Conservation (phyloP, 2,888 invertebrate genomes). For the Leptogaster cylindrica region DNA sequence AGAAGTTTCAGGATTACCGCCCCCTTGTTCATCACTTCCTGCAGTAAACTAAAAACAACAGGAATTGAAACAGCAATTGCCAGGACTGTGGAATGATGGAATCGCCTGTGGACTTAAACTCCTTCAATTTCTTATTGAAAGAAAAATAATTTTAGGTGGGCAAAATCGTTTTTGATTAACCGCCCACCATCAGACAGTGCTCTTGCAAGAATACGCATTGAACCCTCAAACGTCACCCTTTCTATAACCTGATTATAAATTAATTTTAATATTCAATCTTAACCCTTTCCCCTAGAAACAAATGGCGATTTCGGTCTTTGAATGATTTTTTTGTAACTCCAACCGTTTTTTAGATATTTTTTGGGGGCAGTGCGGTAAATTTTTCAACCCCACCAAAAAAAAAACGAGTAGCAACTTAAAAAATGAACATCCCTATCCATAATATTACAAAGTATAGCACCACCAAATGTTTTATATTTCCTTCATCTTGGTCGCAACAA, state of each 20-base stretch:
- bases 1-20: too few relatives aligned
- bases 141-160: too few relatives aligned
- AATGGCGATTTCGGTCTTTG: not conserved
- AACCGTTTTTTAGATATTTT: too few relatives aligned
- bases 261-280: conserved; percentile 49
- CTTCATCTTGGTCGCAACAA: too few relatives aligned
- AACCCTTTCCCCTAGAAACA: conserved; percentile 44
- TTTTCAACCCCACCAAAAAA: not conserved
- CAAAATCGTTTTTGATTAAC: not conserved
- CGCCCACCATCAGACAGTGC: not conserved
- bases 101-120: conserved; percentile 4
- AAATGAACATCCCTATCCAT: conserved; percentile 14
- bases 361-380: too few relatives aligned
- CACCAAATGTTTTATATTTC: too few relatives aligned
- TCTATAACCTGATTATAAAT: conserved; percentile 48
- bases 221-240: conserved; percentile 4
- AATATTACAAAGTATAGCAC: too few relatives aligned
- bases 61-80: too few relatives aligned
- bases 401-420: too few relatives aligned
- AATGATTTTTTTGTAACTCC: not conserved
- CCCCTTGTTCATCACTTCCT: too few relatives aligned
- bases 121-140: not conserved
- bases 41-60: too few relatives aligned
- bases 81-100: not conserved
- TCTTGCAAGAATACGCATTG: not conserved